Base-by-base conservation (phyloP, 2,888 invertebrate species). In the Acleris laterana region DNA sequence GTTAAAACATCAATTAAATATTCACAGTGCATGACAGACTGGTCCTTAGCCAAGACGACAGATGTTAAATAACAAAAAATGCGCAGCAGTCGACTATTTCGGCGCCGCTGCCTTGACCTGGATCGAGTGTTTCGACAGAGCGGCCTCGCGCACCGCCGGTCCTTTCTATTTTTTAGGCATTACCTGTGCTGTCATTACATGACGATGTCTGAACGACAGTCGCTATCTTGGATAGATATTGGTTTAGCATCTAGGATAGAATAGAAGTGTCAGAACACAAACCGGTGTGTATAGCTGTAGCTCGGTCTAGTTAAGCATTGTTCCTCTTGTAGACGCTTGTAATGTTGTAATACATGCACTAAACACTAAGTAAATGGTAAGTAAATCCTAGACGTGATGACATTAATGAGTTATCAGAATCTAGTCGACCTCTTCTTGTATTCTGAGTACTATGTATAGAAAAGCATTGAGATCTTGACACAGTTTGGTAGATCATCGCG, bases 121-220 rank as follows among this genome's bases (percentile, higher is more conserved):
- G 89, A 91, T 93, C 84, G 88, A 88, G 85, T 89, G 85, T 92
- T 92, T 92, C 92, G 85, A 89, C 92, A 92, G 88, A 90, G 83
- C 90, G 92, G 87, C 92, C 90, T 92, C 90, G 91, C 85, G 89
- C 90, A 89, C 90, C 68, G 61, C 90, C 90, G 89, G 92, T 91
- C 93, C 93, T 92, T 93, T 90, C 90, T 93, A 93, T 92, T 92
- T 93, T 93, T 93, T 93, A 91, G 90, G 90, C 86, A 91, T 91
- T 91, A 92, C 92, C 90, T 92, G 91, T 91, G 89, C 87, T 90
- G 65, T 61, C 65, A 90, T 92, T 90, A 92, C n/a, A n/a, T 91
- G 90, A 91, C 92, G 88, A 90, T 89, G 88, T 84, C 83, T 85
- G 83, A 86, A 85, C 83, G 82, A 85, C 83, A 79, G 81, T 85